Evolutionary conservation across 2,888 invertebrate genomes (phyloP).

Genomic region (Papilio gigon): DNA sequence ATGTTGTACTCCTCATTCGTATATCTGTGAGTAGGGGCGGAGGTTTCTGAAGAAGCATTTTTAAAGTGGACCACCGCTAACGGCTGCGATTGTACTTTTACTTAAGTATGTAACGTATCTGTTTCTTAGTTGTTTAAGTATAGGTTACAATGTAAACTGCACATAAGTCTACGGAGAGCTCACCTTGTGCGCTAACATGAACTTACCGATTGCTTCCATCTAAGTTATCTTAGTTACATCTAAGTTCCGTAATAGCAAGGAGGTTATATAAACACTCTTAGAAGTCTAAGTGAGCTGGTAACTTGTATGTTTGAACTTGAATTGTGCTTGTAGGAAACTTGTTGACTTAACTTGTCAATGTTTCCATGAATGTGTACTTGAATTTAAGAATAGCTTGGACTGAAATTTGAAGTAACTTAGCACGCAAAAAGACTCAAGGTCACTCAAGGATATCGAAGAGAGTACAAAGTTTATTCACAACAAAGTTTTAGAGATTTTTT

Average conservation of each 20-base stretch:
- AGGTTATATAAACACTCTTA: conserved; percentile 10
- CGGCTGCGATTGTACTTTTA: no score
- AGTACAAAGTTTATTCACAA: background rate
- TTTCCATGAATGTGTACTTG: background rate
- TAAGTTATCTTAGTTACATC: conserved; percentile 13
- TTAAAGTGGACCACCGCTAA: no score
- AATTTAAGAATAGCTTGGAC: background rate
- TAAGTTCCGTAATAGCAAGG: conserved; percentile 26
- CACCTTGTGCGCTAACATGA: conserved; percentile 22
- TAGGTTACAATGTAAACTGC: conserved; percentile 17
- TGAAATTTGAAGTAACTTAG: background rate
- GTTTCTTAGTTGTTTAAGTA: background rate
- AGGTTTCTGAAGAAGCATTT: no score
- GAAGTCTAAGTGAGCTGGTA: conserved; percentile 31
- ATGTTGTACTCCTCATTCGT: no score
- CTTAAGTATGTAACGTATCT: background rate
- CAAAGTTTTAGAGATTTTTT: background rate
- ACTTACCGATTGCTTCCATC: conserved; percentile 22
- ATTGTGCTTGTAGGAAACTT: conserved; percentile 19
- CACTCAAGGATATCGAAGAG: background rate
- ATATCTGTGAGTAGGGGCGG: no score
- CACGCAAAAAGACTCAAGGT: background rate
- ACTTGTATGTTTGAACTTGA: conserved; percentile 24
- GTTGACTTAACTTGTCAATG: conserved; percentile 5
- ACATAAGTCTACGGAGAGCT: background rate